Percentiles rank a stretch among this genome's conserved stretches.
Evolutionary conservation across 2,888 invertebrate species (phyloP).

Genomic region (Tridacna gigas): DNA sequence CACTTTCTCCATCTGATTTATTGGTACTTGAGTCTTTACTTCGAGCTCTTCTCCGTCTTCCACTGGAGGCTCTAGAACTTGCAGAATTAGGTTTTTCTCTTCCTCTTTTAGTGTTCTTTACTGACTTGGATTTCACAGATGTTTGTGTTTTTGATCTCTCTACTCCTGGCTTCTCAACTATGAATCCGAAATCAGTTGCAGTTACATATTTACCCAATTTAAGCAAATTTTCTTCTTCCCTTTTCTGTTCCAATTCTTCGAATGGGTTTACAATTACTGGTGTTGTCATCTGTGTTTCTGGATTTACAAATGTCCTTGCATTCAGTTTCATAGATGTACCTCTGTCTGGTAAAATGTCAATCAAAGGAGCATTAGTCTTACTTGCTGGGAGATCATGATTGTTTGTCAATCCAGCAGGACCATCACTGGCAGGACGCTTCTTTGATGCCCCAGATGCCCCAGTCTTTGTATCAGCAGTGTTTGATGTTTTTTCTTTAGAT

Average conservation of each 20-base stretch:
- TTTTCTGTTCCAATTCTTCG: conserved; percentile 71
- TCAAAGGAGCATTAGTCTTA: conserved; percentile 62
- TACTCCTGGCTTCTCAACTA: conserved; percentile 66
- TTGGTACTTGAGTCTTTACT: conserved; percentile 66
- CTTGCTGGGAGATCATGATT: conserved; percentile 6
- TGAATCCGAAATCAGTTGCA: conserved; percentile 69
- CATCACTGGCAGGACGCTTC: conserved; percentile 59
- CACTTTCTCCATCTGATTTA: conserved; percentile 65
- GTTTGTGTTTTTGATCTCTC: conserved; percentile 71
- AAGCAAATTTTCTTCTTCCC: conserved; percentile 45
- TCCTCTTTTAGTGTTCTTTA: conserved; percentile 63
- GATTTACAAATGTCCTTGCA: conserved; percentile 50
- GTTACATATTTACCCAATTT: conserved; percentile 58
- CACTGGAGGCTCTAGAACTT: conserved; percentile 61
- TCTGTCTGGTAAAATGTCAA: conserved; percentile 64
- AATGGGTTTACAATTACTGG: conserved; percentile 80
- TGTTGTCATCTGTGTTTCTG: conserved; percentile 56
- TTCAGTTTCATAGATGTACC: conserved; percentile 60
- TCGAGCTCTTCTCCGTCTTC: conserved; percentile 63
- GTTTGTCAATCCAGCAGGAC: conserved; percentile 34
- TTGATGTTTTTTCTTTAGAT: conserved; percentile 48
- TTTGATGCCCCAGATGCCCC: conserved; percentile 23
- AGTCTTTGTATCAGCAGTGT: conserved; percentile 57
- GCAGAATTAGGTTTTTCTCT: conserved; percentile 69
- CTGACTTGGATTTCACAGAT: conserved; percentile 64